Evolutionary conservation across 2,888 invertebrate species (phyloP).

Genomic region (Andrena hattorfiana): DNA sequence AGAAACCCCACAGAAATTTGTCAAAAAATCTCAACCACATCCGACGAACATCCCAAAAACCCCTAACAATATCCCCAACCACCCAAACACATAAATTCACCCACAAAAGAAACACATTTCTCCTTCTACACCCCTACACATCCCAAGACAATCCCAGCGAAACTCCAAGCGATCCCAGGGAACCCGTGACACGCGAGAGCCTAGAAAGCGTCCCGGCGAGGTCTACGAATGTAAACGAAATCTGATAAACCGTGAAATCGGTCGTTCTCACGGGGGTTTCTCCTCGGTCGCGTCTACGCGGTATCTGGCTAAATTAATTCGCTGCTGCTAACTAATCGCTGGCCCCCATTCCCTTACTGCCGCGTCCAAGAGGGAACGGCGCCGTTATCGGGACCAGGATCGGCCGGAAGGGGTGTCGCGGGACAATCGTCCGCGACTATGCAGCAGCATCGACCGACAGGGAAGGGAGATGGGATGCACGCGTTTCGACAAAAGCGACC

Average conservation of each 20-base stretch:
- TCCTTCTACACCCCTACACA: background rate
- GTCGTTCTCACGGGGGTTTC: slow-evolving; percentile 54
- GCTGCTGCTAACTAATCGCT: slow-evolving; percentile 64
- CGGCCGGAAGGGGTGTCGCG: slow-evolving; percentile 22
- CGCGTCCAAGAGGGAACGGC: slow-evolving; percentile 26
- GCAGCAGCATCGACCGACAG: slow-evolving; percentile 17
- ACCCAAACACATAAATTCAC: too few relatives aligned
- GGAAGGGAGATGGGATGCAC: slow-evolving; percentile 44
- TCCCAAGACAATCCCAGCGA: background rate
- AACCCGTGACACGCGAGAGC: background rate
- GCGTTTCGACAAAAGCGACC: slow-evolving; percentile 61
- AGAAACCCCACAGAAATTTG: too few relatives aligned
- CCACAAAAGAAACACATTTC: too few relatives aligned
- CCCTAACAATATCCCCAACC: too few relatives aligned
- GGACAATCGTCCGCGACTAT: slow-evolving; percentile 38
- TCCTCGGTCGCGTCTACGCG: slow-evolving; percentile 34
- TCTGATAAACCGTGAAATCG: slow-evolving; percentile 58
- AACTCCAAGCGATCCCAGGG: background rate
- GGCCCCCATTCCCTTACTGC: slow-evolving; percentile 40
- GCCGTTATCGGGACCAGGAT: slow-evolving; percentile 55
- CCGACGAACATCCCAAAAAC: too few relatives aligned
- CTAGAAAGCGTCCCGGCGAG: background rate
- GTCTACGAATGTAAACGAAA: slow-evolving; percentile 26
- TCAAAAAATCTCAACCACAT: too few relatives aligned
- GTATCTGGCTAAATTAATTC: slow-evolving; percentile 66